phyloP scores from a whole-genome alignment of 2,888 invertebrate genomes.

The Stramonita haemastoma region DNA sequence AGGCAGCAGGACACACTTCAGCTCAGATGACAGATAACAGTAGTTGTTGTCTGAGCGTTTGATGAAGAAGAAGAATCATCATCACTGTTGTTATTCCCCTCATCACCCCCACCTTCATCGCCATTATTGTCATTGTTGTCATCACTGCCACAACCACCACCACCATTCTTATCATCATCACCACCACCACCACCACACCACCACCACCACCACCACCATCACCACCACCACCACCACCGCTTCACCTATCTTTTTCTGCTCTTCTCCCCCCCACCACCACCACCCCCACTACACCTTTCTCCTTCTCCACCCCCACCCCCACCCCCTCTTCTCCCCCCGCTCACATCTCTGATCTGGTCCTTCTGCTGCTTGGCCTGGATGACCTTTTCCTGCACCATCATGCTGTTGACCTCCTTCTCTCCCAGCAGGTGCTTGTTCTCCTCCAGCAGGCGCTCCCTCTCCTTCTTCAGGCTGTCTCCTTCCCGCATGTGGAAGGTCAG shows the following conservation, averaged over 20 bases:
- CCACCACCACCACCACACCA: neutral
- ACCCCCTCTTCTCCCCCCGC: neutral
- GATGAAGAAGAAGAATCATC: no score
- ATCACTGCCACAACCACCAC: neutral
- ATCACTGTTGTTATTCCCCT: no score
- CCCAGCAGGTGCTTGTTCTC: slow-evolving; percentile 69
- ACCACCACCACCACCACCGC: no score
- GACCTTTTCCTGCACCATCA: slow-evolving; percentile 75
- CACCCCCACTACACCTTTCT: no score
- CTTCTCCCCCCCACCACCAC: no score
- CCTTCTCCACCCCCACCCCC: neutral
- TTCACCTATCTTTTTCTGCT: no score
- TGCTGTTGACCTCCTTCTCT: slow-evolving; percentile 73
- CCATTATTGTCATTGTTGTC: no score
- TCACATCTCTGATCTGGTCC: slow-evolving; percentile 70
- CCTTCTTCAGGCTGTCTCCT: slow-evolving; percentile 71
- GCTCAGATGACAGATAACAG: no score
- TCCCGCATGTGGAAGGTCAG: slow-evolving; percentile 75
- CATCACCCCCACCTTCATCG: no score
- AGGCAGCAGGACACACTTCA: no score
- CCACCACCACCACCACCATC: neutral
- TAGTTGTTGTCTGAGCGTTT: no score
- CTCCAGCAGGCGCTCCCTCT: slow-evolving; percentile 62
- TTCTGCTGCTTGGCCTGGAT: slow-evolving; percentile 70
- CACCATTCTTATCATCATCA: neutral